Conservation (phyloP, 2,888 invertebrate species). For the Copidosoma aretas region DNA sequence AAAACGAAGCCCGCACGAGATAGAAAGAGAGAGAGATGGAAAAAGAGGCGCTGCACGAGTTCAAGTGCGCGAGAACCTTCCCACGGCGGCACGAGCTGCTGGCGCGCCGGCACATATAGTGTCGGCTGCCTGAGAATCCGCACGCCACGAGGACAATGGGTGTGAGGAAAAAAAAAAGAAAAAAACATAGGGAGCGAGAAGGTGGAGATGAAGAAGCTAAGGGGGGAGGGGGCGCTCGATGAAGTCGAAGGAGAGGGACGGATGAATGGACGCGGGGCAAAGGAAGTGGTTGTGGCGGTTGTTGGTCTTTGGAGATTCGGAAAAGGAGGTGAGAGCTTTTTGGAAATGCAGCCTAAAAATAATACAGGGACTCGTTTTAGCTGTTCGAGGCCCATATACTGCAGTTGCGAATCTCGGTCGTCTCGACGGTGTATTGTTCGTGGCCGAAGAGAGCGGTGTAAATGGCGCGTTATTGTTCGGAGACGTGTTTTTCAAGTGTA, state of each 20-base stretch:
- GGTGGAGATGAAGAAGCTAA: neutral
- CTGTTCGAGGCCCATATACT: no score
- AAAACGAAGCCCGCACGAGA: neutral
- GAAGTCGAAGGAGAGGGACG: neutral
- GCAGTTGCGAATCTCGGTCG: no score
- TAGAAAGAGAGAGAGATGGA: neutral
- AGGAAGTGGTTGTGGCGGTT: neutral
- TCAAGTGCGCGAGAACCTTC: slow-evolving; percentile 55
- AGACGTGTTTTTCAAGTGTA: no score
- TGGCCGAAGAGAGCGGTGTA: no score
- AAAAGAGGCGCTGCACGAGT: slow-evolving; percentile 11
- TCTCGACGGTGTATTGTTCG: no score
- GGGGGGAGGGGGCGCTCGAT: neutral
- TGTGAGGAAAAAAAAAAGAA: slow-evolving; percentile 14
- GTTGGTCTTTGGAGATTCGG: neutral
- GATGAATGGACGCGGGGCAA: neutral
- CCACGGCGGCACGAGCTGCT: slow-evolving; percentile 52
- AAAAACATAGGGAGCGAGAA: neutral
- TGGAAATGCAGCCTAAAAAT: neutral
- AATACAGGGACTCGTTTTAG: no score
- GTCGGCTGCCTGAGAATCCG: slow-evolving; percentile 54
- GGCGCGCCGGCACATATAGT: no score
- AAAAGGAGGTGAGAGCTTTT: neutral
- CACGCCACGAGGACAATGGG: slow-evolving; percentile 57
- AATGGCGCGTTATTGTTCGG: no score